Base-by-base conservation (phyloP, 1,140 invertebrate genomes). In the Drosophila pachea region DNA sequence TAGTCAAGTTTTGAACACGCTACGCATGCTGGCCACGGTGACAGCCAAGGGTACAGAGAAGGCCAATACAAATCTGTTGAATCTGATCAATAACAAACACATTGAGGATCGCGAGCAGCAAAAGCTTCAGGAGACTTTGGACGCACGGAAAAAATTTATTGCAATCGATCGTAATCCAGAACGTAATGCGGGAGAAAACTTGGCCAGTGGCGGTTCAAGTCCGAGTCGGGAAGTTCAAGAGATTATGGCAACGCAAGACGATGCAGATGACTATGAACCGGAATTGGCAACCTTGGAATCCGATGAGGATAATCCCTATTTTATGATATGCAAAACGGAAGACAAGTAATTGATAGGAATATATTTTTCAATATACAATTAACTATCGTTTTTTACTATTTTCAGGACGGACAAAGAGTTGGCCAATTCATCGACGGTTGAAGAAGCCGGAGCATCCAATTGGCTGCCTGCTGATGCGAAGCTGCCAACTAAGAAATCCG, bases 161-260 rank as follows among this genome's bases (percentile, higher is more conserved):
- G 66, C 86, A 5, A 88, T 88, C 16, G 83, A 87, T 52, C 71
- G 74, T 12, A 88, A 88, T 78, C 76, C 83, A 5, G 84, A 75
- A 11, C 77, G 84, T 4, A 87, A 79, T 71, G 54, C 69, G 6
- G 74, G 62, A 7, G 87, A 87, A n/a, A 86, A 81, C 38, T 60
- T 79, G 89, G 88, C 68, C 90, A 92, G 87, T 89, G 94, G 94
- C 6, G 94, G 94, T 31, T 95, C 95, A 40, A 95, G 95, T 87
- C 95, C 96, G 6, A 96, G 95, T 72, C 91, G 95, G 62, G 96
- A 97, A 90, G 96, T 97, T 2, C 92, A 94, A 82, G 94, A 95
- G 89, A 95, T 95, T 50, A 86, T 95, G 60, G 93, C 93, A 9
- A 90, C 93, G 22, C 91, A 91, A 38, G 92, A 92, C 9, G 84